phyloP scores from a whole-genome alignment of 1,140 invertebrate species.

The Drosophila obscura region DNA sequence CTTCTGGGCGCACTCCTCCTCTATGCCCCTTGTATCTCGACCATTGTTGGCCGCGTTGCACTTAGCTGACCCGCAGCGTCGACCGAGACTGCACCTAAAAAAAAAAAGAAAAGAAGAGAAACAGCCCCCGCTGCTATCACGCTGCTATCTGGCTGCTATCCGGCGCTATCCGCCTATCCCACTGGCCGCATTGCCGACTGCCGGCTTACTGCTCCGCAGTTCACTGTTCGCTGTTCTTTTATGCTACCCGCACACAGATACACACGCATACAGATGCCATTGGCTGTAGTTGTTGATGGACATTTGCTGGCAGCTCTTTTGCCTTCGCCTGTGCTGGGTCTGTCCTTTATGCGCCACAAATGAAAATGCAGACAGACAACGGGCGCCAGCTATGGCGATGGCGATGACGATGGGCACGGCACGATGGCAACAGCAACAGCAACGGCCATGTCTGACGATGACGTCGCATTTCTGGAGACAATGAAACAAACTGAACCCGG shows the following conservation, averaged over 20 bases:
- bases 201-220: slow-evolving; percentile 6
- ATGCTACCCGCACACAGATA: slow-evolving; percentile 47
- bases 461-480: slow-evolving; percentile 79
- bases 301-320: slow-evolving; percentile 79
- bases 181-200: slow-evolving; percentile 35
- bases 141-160: slow-evolving; percentile 1
- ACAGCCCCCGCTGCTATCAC: not conserved
- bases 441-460: slow-evolving; percentile 68
- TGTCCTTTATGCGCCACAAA: slow-evolving; percentile 78
- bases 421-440: slow-evolving; percentile 20
- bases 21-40: slow-evolving; percentile 22
- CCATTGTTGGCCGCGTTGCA: slow-evolving; percentile 52
- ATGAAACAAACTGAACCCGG: slow-evolving; percentile 69
- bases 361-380: slow-evolving; percentile 81
- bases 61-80: slow-evolving; percentile 70
- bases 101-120: slow-evolving; percentile 19
- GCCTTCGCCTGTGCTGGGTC: slow-evolving; percentile 54
- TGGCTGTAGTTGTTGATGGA: slow-evolving; percentile 73
- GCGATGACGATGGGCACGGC: slow-evolving; percentile 8
- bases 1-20: slow-evolving; percentile 7
- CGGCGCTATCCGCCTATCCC: slow-evolving; percentile 11
- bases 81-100: slow-evolving; percentile 15
- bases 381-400: slow-evolving; percentile 60
- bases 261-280: slow-evolving; percentile 32
- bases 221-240: slow-evolving; percentile 44